Percentiles rank a stretch among this genome's conserved stretches.
phyloP scores from a whole-genome alignment of 2,113 vertebrate species.

The Hemiscyllium ocellatum region DNA sequence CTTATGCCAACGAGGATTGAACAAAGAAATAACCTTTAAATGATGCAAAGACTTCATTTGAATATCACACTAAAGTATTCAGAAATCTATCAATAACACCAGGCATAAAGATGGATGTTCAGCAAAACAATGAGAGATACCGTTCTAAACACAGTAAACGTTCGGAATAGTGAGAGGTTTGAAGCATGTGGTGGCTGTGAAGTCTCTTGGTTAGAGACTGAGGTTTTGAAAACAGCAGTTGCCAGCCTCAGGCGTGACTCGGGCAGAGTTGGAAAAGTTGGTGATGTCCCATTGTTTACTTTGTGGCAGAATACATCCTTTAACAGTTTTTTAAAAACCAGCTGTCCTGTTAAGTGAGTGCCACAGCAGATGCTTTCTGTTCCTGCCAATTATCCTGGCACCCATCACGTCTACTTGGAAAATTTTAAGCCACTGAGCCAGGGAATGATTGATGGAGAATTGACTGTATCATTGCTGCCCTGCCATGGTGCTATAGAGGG shows the following conservation, averaged over 20 bases:
- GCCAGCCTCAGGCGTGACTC: no score
- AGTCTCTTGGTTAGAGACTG: not conserved
- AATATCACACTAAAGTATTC: not conserved
- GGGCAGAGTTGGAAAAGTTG: not conserved
- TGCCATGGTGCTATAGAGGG: no score
- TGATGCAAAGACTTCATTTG: not conserved
- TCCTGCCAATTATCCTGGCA: not conserved
- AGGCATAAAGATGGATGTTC: not conserved
- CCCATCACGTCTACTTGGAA: not conserved
- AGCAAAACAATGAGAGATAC: not conserved
- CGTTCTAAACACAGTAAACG: not conserved
- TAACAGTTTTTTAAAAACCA: not conserved
- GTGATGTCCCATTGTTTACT: not conserved
- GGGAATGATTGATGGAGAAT: not conserved
- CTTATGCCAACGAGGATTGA: not conserved
- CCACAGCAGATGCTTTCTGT: not conserved
- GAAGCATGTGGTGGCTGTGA: not conserved
- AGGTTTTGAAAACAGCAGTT: not conserved
- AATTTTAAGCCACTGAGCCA: not conserved
- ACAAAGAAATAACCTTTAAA: not conserved
- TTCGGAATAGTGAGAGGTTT: not conserved
- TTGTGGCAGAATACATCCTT: not conserved
- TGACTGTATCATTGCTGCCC: not conserved
- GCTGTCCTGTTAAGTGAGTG: not conserved
- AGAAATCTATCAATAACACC: not conserved